Evolutionary conservation across 30 jellyfish, hydroid and myxozoan species (phyloP), one percentile per base, ranked within the genome.

Genomic region (Pelagia noctiluca): DNA sequence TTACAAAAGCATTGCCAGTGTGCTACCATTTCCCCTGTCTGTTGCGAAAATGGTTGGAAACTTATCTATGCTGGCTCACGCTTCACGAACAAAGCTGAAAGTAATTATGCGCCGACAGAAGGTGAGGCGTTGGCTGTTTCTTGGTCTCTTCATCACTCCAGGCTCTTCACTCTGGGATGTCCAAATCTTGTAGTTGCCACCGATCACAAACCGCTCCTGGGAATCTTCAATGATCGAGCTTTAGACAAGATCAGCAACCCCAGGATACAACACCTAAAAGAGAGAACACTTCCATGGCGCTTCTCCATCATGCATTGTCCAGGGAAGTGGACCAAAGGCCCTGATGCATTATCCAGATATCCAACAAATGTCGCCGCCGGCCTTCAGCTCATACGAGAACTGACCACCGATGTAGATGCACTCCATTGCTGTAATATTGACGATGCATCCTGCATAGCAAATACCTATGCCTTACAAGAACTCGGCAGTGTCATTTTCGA

Each of bases 61-160:
- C 83, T 49, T 22, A 48, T 63, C 22, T 34, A 50, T 5, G 86
- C 50, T 5, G 57, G 85, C 7, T 50, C 87, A 23, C 84, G 88
- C 4, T 75, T 75, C 63, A 75, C 88, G 5, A 67, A 75, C 30
- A 70, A 87, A 50, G 88, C 88, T 12, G 88, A 75, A 63, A 50
- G 87, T 22, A 65, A 87, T 8, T 75, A 75, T 53, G 88, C 88
- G 18, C 88, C 88, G 12, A 75, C 50, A 11, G 88, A 75, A 33
- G 88, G 88, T 50, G 88, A 75, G 88, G 88, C 88, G 24, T 35
- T 75, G 60, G 88, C 88, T 3, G 85, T 75, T 25, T 86, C 88
- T 34, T 66, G 50, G 50, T 61, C 88, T 19, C 48, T 75, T 69
- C 86, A 75, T 19, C 50, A 75, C 69, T 63, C 85, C 19, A 8